Base-by-base conservation (phyloP, 2,888 invertebrate genomes). In the Synergus japonicus region DNA sequence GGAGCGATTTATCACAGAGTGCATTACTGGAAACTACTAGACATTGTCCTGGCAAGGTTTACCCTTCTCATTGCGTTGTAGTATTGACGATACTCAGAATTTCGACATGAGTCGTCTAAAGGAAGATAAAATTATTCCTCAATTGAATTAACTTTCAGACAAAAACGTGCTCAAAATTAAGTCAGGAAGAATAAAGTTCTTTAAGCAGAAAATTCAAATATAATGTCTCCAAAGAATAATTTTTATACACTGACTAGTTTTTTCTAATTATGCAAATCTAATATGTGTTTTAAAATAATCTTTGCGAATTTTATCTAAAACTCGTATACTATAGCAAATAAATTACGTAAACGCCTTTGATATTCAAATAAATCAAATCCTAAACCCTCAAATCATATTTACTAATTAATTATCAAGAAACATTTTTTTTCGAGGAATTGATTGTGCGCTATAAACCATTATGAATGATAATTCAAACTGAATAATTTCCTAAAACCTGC, bases 1-100 rank as follows among this genome's bases (percentile, higher is more conserved):
- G 54, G n/a, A n/a, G 37, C 49, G 54, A 41, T 54, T 54, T 73
- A 73, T 73, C 73, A 73, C 73, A 73, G 73, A 73, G 37, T 37
- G 54, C 29, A 73, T 73, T 73, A n/a, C 73, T 73, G 73, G 37
- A 73, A 54, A 73, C 49, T 73, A 73, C 73, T n/a, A 54, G 4
- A 54, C 43, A 18, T 66, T 43, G 13, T 65, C 41, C 66, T n/a
- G 73, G n/a, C 49, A 73, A 54, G 15, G 22, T 69, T 69, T 54
- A 73, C 29, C 15, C 9, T 49, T 73, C 4, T 15, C 69, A 29
- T 46, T 46, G 46, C 29, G 58, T 73, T 69, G 22, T 18, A 22
- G 10, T 60, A 22, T 60, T 10, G 10, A n/a, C 58, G 9, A 18
- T 58, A 58, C n/a, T 58, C 9, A 58, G 7, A 58, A 18, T 0